A percentile compares a stretch with the other conserved stretches of the same genome.
Evolutionary conservation across 2,797 vertebrate genomes (phyloP).

Genomic region (Tenualosa thibaudeaui): DNA sequence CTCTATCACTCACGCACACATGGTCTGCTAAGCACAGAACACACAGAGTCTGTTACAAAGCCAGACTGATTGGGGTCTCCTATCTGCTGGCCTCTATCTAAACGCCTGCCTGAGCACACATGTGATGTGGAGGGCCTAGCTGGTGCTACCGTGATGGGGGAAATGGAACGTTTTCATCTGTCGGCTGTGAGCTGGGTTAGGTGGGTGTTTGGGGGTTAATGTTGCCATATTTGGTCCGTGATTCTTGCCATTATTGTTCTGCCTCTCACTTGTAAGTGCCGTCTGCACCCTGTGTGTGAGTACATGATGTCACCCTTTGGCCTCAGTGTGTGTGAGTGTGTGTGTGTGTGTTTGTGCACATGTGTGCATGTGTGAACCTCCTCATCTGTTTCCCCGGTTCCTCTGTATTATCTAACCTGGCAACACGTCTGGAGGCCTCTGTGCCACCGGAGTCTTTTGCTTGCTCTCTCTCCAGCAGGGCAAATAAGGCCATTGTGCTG

Average conservation of each 20-base stretch:
- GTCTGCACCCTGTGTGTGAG: not conserved
- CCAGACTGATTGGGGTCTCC: not conserved
- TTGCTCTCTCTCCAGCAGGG: not conserved
- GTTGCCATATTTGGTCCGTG: too few relatives aligned
- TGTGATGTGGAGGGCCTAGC: not conserved
- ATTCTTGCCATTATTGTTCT: too few relatives aligned
- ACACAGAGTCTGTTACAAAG: not conserved
- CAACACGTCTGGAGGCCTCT: not conserved
- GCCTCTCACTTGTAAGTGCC: not conserved
- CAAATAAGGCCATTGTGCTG: constrained; percentile 22
- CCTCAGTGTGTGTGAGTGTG: not conserved
- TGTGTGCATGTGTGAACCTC: not conserved
- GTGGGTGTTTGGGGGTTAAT: too few relatives aligned
- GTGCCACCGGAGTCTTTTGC: not conserved
- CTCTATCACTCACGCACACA: not conserved
- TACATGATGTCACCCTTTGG: not conserved
- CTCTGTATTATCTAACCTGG: not conserved
- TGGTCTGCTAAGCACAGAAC: not conserved
- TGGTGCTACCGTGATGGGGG: not conserved
- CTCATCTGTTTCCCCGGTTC: not conserved
- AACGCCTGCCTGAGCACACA: not conserved
- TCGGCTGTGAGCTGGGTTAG: not conserved
- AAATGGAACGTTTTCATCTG: not conserved
- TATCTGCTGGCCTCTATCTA: not conserved
- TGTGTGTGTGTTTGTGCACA: not conserved